Percentiles rank a stretch among this genome's conserved stretches.
These are phyloP conservation scores for Pogoniulus pusillus DNA, from an alignment of 2,797 vertebrate species.

Conservation along the genomic window DNA sequence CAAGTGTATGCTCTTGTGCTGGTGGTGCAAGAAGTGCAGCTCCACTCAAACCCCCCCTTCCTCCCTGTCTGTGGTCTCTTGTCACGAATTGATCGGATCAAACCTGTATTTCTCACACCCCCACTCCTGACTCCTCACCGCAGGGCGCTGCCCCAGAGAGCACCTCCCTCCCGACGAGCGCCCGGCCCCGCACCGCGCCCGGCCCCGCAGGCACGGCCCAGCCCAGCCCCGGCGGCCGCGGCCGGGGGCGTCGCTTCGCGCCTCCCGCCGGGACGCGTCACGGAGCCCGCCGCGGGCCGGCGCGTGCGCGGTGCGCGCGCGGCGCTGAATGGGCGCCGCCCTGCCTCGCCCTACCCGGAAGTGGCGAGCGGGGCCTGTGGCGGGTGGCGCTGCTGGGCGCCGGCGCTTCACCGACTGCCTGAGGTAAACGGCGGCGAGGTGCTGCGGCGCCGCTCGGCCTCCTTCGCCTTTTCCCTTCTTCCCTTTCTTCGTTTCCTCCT, in stretches of 20 bases:
- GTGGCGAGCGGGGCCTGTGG: not conserved
- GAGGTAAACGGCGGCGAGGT: not conserved
- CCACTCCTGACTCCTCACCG: not conserved
- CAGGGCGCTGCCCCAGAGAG: not conserved
- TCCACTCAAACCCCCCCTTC: too few relatives aligned
- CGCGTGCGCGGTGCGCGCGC: not conserved
- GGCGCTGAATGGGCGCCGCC: slow-evolving; percentile 12
- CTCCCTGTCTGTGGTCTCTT: too few relatives aligned
- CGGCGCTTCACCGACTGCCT: not conserved
- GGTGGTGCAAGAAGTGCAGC: too few relatives aligned
- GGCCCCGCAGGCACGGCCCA: not conserved
- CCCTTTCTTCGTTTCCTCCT: too few relatives aligned
- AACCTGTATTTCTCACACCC: too few relatives aligned
- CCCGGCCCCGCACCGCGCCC: rapidly evolving
- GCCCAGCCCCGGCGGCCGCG: rapidly evolving
- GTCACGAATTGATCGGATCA: too few relatives aligned
- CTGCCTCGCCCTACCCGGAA: not conserved
- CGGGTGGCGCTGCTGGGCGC: not conserved
- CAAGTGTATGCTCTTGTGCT: too few relatives aligned
- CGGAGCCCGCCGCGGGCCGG: not conserved
- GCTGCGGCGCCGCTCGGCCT: too few relatives aligned
- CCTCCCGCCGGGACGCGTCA: too few relatives aligned
- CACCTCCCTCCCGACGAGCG: not conserved
- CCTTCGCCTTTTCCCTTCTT: rapidly evolving
- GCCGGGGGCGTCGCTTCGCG: rapidly evolving